phyloP scores from a whole-genome alignment of 2,888 invertebrate species.

The Dastarcus helophoroides region DNA sequence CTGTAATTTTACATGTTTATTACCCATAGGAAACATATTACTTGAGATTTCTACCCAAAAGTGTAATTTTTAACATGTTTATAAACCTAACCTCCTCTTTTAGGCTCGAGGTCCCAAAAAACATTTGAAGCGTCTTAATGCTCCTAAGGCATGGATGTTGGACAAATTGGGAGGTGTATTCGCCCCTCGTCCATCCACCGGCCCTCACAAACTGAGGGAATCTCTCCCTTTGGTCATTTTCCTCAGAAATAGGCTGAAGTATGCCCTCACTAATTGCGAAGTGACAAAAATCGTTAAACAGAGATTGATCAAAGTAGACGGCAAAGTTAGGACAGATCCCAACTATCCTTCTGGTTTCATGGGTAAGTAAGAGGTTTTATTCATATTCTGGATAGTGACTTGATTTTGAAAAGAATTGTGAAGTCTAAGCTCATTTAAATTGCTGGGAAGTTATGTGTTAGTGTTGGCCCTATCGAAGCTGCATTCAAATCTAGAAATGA shows the following conservation, averaged over 20 bases:
- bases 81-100: no score
- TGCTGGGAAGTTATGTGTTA: no score
- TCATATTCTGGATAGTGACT: no score
- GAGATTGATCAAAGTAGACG: constrained; percentile 94
- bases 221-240: constrained; percentile 94
- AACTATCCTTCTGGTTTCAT: constrained; percentile 98
- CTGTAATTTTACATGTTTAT: no score
- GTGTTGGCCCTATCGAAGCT: constrained; percentile 38
- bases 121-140: constrained; percentile 97
- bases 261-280: constrained; percentile 93
- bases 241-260: constrained; percentile 93
- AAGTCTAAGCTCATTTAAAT: no score
- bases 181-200: constrained; percentile 94
- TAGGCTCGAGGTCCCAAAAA: constrained; percentile 98
- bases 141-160: constrained; percentile 99
- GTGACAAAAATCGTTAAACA: constrained; percentile 98
- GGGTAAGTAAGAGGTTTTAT: constrained; percentile 56
- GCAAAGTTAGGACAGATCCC: constrained; percentile 93
- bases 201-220: constrained; percentile 96
- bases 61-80: no score
- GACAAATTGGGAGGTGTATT: constrained; percentile 97
- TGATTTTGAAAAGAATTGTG: no score
- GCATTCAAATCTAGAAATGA: constrained; percentile 18
- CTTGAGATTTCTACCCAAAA: no score
- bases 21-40: no score